Conservation (phyloP, 2,113 vertebrate species). For the Amphiprion percula region DNA sequence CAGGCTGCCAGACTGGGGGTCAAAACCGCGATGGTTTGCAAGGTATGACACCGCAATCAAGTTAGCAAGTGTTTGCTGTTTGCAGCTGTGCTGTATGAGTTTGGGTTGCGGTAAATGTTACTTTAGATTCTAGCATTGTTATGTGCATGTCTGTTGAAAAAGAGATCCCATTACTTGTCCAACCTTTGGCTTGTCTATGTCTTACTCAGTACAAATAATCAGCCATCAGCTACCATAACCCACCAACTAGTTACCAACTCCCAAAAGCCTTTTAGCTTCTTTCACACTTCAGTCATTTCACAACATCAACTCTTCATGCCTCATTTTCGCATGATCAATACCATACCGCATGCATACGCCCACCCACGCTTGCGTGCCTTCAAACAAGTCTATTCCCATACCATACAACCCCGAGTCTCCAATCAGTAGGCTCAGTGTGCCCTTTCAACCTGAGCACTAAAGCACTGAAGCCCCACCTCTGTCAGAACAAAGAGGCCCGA, state of each 20-base stretch:
- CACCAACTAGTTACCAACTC: constrained; percentile 62
- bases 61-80: neutral
- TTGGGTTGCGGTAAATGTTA: neutral
- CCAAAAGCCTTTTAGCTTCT: constrained; percentile 52
- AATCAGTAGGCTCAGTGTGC: constrained; percentile 77
- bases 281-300: constrained; percentile 71
- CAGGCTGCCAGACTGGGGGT: constrained; percentile 94
- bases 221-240: constrained; percentile 30
- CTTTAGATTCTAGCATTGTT: neutral
- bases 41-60: constrained; percentile 83
- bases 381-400: constrained; percentile 82
- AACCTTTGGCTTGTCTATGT: constrained; percentile 32
- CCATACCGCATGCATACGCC: constrained; percentile 77
- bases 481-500: constrained; percentile 81
- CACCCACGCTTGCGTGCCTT: constrained; percentile 75
- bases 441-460: constrained; percentile 80
- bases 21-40: constrained; percentile 92
- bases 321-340: constrained; percentile 83
- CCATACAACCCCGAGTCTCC: constrained; percentile 76
- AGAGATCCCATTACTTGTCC: constrained; percentile 4
- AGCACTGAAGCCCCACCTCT: constrained; percentile 80
- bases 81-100: neutral
- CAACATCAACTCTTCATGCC: constrained; percentile 64
- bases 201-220: constrained; percentile 34
- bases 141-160: constrained; percentile 7